phyloP scores from a whole-genome alignment of 2,113 vertebrate species.

The Acanthochromis polyacanthus region DNA sequence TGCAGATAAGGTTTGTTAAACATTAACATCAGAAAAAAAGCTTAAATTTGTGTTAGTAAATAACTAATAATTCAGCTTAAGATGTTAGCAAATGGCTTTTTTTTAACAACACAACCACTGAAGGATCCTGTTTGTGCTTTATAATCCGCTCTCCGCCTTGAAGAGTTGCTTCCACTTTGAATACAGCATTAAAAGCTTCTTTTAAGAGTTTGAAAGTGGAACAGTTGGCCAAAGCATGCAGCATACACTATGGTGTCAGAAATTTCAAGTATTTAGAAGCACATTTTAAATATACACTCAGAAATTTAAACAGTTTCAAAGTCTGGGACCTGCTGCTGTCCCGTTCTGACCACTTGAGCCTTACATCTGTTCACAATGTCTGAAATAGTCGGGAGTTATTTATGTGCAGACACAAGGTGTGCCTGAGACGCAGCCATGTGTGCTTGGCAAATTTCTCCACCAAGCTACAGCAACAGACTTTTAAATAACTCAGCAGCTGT shows the following conservation, averaged over 20 bases:
- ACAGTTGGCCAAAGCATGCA: background rate
- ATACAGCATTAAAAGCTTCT: background rate
- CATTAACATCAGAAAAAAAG: no score
- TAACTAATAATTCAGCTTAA: background rate
- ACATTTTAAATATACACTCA: conserved; percentile 12
- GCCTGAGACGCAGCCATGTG: conserved; percentile 24
- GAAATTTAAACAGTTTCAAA: background rate
- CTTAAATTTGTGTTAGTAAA: background rate
- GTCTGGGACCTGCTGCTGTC: background rate
- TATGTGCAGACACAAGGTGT: conserved; percentile 46
- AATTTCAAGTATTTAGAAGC: background rate
- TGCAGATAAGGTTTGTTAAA: background rate
- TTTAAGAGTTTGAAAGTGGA: conserved; percentile 5
- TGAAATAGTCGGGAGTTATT: conserved; percentile 58
- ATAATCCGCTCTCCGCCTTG: background rate
- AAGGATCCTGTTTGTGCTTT: background rate
- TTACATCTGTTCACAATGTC: conserved; percentile 47
- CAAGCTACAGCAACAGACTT: conserved; percentile 39
- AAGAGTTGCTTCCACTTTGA: background rate
- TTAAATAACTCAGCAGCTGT: conserved; percentile 54
- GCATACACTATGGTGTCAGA: background rate
- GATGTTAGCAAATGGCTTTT: background rate
- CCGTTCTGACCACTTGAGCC: conserved; percentile 21
- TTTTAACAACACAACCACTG: background rate
- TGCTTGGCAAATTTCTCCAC: conserved; percentile 27